Evolutionary conservation across 2,888 invertebrate species (phyloP), one percentile per base, ranked within the genome.

Genomic region (Melikaiella ostensackeni): DNA sequence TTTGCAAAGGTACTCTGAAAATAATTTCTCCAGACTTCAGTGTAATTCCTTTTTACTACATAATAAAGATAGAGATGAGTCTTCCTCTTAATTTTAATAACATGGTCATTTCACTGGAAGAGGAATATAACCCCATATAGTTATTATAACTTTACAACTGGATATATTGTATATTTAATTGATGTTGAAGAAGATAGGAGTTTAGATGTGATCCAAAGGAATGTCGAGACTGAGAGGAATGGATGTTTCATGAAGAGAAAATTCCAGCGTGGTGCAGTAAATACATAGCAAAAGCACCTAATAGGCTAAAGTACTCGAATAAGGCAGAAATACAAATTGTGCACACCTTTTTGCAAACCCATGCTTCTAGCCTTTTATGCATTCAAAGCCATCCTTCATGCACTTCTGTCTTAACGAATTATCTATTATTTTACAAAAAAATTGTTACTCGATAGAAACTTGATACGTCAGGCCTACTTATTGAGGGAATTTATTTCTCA

Each of bases 161-260:
- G 27, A 70, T 70, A 70, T 70, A 50, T 50, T 46, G 46, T 70
- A 70, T 30, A 30, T 70, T n/a, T 70, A 70, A 70, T 70, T 70
- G n/a, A 50, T 70, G 70, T 30, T 70, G 30, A 70, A 42, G 30
- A 70, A 50, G 46, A 70, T 70, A 70, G 50, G 46, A 70, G 46
- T 16, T 27, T 50, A n/a, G 27, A 30, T 30, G 35, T 30, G 70
- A 70, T 50, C 70, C n/a, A 70, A 8, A 30, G 70, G 50, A 50
- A 70, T 70, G 27, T 27, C 24, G 50, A 50, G 70, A 50, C 33
- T 70, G 30, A 70, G 50, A 70, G 50, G 70, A 70, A 70, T 70
- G 33, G 30, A 70, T 70, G 70, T 50, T 70, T 55, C 21, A n/a
- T 30, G 70, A 70, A 70, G n/a, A 19, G 11, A 70, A 50, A 50